These are phyloP conservation scores for Phania funesta DNA, from an alignment of 2,888 invertebrate genomes.

Conservation along the genomic window DNA sequence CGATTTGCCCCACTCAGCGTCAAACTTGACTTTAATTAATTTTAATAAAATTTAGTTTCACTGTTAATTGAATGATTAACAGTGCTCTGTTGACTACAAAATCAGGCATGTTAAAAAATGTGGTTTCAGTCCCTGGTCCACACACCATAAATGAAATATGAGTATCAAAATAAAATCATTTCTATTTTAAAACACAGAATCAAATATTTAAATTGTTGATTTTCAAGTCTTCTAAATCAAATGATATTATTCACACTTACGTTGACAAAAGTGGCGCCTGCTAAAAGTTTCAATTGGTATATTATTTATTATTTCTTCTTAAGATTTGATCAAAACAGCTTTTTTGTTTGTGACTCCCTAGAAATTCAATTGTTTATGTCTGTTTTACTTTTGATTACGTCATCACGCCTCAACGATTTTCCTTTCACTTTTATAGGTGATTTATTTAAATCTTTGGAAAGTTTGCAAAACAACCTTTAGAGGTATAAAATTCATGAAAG, in stretches of 20 bases:
- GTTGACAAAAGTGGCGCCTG: slow-evolving; percentile 8
- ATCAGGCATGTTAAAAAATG: too few species aligned
- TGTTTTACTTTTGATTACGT: not conserved
- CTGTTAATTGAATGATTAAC: too few species aligned
- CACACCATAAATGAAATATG: too few species aligned
- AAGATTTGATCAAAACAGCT: not conserved
- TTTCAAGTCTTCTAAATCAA: not conserved
- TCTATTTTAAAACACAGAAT: not conserved
- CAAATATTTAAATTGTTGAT: not conserved
- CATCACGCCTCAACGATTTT: slow-evolving; percentile 1
- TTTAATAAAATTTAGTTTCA: too few species aligned
- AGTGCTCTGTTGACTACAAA: too few species aligned
- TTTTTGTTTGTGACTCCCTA: not conserved
- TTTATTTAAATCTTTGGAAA: not conserved
- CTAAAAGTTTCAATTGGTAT: not conserved
- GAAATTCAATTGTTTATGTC: too few species aligned
- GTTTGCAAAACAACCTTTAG: not conserved
- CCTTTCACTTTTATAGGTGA: not conserved
- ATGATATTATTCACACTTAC: slow-evolving; percentile 7
- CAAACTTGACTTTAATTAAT: too few species aligned
- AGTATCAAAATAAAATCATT: too few species aligned
- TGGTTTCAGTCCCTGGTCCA: too few species aligned
- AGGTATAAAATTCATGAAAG: not conserved
- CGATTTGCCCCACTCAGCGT: too few species aligned
- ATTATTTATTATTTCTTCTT: not conserved